phyloP scores from a whole-genome alignment of 2,113 vertebrate species.

The Scophthalmus maximus region DNA sequence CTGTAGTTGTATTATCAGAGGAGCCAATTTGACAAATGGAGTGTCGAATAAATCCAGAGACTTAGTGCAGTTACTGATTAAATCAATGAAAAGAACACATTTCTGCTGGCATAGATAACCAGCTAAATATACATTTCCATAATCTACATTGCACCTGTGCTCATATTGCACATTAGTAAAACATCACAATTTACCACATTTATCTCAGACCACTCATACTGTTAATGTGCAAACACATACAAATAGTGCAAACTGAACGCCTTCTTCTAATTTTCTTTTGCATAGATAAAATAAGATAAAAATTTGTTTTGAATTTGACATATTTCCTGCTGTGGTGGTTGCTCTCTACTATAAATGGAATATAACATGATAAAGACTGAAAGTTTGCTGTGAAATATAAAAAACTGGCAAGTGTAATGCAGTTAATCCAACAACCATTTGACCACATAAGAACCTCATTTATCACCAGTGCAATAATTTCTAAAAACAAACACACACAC shows the following conservation, averaged over 20 bases:
- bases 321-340: not conserved
- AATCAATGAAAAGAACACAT: not conserved
- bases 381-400: no score
- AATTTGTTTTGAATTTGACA: constrained; percentile 11
- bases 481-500: not conserved
- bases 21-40: constrained; percentile 38
- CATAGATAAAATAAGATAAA: constrained; percentile 55
- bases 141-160: constrained; percentile 53
- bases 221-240: constrained; percentile 56
- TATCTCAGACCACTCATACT: constrained; percentile 26
- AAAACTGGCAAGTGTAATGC: not conserved
- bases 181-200: constrained; percentile 12
- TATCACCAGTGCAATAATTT: not conserved
- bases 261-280: constrained; percentile 25
- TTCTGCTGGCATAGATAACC: not conserved
- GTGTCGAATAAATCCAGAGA: constrained; percentile 35
- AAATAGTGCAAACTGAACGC: constrained; percentile 38
- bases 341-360: no score
- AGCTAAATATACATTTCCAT: constrained; percentile 3
- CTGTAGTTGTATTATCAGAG: constrained; percentile 22
- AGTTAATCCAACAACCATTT: not conserved
- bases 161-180: constrained; percentile 34
- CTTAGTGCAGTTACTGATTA: constrained; percentile 10
- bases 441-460: not conserved
- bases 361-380: no score